Percentiles rank a stretch among this genome's conserved stretches.
phyloP scores from a whole-genome alignment of 2,797 vertebrate species.

The Helarctos malayanus region DNA sequence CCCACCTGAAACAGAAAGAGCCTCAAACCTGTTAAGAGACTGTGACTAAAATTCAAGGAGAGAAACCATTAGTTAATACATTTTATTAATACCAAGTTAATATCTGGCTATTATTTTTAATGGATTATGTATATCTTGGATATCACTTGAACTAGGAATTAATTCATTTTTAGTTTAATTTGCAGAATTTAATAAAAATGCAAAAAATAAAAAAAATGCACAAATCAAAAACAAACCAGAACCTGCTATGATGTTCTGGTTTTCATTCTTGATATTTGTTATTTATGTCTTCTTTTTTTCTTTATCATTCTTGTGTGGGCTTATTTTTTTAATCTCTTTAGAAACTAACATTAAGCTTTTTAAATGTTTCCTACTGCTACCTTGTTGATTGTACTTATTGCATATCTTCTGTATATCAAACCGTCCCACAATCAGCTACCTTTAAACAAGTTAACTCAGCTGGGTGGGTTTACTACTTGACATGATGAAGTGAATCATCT shows the following conservation, averaged over 20 bases:
- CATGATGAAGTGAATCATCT: background rate
- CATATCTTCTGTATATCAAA: background rate
- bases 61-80: background rate
- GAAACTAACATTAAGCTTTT: background rate
- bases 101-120: background rate
- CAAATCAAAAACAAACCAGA: background rate
- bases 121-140: background rate
- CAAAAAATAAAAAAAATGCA: background rate
- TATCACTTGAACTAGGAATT: background rate
- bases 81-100: background rate
- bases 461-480: background rate
- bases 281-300: background rate
- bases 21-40: background rate
- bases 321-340: background rate
- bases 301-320: background rate
- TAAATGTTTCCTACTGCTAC: background rate
- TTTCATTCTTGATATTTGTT: background rate
- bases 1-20: background rate
- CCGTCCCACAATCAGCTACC: background rate
- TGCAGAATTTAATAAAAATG: conserved; percentile 33
- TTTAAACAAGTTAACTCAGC: background rate
- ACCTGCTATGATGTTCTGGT: background rate
- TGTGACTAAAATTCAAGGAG: background rate
- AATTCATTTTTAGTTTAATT: background rate
- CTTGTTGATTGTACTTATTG: background rate